phyloP scores from a whole-genome alignment of 2,113 vertebrate species.

The Spea multiplicata region DNA sequence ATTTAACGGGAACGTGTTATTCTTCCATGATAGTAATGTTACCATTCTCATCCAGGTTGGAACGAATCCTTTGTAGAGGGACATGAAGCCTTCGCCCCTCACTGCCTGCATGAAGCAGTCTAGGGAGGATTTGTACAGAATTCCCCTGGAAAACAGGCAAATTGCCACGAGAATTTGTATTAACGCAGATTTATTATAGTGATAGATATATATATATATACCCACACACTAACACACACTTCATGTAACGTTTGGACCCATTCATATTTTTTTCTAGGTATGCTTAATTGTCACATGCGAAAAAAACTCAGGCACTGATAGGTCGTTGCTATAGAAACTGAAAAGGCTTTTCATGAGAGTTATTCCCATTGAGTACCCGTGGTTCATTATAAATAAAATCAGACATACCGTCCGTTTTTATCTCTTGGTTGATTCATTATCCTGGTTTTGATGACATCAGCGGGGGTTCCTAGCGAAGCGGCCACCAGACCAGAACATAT shows the following conservation, averaged over 20 bases:
- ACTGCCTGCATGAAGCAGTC: conserved; percentile 77
- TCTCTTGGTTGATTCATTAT: conserved; percentile 85
- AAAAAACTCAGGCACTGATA: neutral
- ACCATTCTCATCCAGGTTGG: conserved; percentile 86
- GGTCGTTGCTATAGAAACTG: too few relatives aligned
- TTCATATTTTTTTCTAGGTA: too few relatives aligned
- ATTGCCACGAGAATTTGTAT: neutral
- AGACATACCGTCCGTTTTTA: conserved; percentile 66
- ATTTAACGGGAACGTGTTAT: too few relatives aligned
- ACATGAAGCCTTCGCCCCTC: conserved; percentile 72
- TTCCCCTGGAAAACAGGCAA: conserved; percentile 63
- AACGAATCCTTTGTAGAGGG: conserved; percentile 82
- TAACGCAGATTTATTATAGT: neutral
- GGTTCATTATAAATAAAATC: too few relatives aligned
- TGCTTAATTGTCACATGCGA: too few relatives aligned
- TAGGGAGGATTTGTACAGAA: conserved; percentile 75
- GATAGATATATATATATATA: too few relatives aligned
- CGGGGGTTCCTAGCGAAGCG: conserved; percentile 79
- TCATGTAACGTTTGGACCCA: too few relatives aligned
- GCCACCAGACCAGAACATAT: conserved; percentile 78
- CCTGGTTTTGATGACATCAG: conserved; percentile 81
- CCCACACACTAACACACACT: too few relatives aligned
- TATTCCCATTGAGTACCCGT: too few relatives aligned
- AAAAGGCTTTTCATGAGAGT: too few relatives aligned
- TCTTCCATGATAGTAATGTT: conserved; percentile 23